Percentiles rank a stretch among this genome's conserved stretches.
Evolutionary conservation across 1,140 invertebrate species (phyloP).

Genomic region (Ladona fulva): DNA sequence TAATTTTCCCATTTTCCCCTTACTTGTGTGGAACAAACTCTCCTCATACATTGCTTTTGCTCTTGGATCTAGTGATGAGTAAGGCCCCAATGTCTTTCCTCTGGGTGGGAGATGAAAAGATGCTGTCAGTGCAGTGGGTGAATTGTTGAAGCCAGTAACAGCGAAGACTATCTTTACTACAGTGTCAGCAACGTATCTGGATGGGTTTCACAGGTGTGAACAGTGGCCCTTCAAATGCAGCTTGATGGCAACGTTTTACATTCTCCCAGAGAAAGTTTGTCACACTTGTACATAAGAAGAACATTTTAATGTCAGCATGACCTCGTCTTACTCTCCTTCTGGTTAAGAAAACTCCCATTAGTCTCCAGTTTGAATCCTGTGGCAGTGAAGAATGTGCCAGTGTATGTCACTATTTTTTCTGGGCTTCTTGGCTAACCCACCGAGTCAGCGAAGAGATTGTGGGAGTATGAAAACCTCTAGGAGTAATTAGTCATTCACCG

Average conservation of each 20-base stretch:
- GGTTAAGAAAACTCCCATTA: neutral
- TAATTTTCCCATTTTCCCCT: neutral
- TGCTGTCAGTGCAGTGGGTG: neutral
- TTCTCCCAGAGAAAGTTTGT: neutral
- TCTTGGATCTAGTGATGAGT: conserved; percentile 5
- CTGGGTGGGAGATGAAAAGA: neutral
- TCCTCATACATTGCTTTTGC: neutral
- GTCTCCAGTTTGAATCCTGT: too few species aligned
- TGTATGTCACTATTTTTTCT: neutral
- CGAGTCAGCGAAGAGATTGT: neutral
- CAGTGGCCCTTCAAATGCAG: neutral
- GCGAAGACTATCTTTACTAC: neutral
- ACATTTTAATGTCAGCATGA: neutral
- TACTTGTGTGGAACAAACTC: neutral
- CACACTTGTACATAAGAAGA: neutral
- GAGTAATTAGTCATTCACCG: neutral
- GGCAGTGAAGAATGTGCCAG: neutral
- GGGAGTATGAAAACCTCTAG: neutral
- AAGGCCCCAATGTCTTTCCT: neutral
- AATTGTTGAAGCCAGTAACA: neutral
- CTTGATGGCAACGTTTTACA: neutral
- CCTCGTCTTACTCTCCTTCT: neutral
- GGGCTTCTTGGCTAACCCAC: neutral
- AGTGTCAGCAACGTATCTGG: neutral
- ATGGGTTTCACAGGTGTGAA: neutral